Percentiles rank a stretch among this genome's conserved stretches.
Evolutionary conservation across 1,140 invertebrate genomes (phyloP).

Genomic region (Ceratosolen solmsi): DNA sequence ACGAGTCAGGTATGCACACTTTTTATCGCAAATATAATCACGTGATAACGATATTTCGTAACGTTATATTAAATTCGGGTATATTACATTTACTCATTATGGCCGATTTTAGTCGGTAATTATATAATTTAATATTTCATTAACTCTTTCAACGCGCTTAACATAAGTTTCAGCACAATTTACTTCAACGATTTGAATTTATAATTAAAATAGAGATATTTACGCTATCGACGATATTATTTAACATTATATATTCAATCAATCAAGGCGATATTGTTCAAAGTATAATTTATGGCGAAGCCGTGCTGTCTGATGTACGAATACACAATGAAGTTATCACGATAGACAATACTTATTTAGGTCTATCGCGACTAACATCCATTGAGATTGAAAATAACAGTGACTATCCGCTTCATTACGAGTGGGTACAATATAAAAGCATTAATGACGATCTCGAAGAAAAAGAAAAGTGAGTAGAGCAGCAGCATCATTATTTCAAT

Average conservation of each 20-base stretch:
- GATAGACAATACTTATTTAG: constrained; percentile 70
- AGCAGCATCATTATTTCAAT: background rate
- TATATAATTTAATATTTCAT: no score
- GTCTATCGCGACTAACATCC: constrained; percentile 61
- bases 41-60: no score
- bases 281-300: constrained; percentile 59
- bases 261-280: constrained; percentile 63
- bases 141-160: no score
- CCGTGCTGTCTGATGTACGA: constrained; percentile 59
- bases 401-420: constrained; percentile 64
- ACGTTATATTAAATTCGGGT: no score
- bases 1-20: constrained; percentile 65
- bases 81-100: no score
- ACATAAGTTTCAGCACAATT: no score
- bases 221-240: no score
- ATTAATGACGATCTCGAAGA: constrained; percentile 54
- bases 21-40: constrained; percentile 15
- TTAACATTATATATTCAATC: background rate
- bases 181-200: background rate
- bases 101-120: no score
- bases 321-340: constrained; percentile 59
- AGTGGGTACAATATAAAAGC: constrained; percentile 66
- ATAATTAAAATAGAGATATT: no score
- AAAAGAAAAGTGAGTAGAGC: constrained; percentile 55
- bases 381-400: constrained; percentile 71